Evolutionary conservation across 2,113 vertebrate species (phyloP), one percentile per base, ranked within the genome.

Genomic region (Galbula dea): DNA sequence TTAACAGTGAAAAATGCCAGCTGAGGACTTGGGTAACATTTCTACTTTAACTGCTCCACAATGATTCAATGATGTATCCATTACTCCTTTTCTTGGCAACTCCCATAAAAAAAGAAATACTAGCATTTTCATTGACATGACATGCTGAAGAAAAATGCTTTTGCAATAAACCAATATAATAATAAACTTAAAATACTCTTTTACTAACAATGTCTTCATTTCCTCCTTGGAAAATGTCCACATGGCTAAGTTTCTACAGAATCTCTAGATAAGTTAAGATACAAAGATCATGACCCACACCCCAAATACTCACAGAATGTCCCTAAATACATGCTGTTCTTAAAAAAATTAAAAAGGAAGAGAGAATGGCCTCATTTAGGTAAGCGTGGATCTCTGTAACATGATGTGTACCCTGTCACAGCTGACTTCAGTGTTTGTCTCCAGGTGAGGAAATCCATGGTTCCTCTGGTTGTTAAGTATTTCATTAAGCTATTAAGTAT

Each of bases 61-160:
- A 1, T 10, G 11, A 27, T 77, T 52, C 17, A 12, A 36, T 0
- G 0, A 51, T 19, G 5, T 54, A 39, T 62, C 23, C 5, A 1
- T 57, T 75, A 23, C 16, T 86, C 46, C 15, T 21, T 67, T 74
- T 54, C 32, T 54, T 48, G 12, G 36, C 45, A 67, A 59, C 7
- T 48, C 13, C 4, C 12, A 9, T 16, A 14, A 49, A 52, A 80
- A 43, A 10, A 17, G 32, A 75, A 46, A 21, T 68, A 11, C 12
- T 19, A 34, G 5, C 3, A 34, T 65, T 73, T 67, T 30, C 49
- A 37, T 6, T 30, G 22, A 6, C 72, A 79, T 55, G 18, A 37
- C 58, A 54, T 20, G 37, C 4, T 71, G 14, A 4, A 76, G 15
- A 23, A 86, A 77, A 83, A 32, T 49, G 8, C 15, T 75, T 87